Base-by-base conservation (phyloP, 2,797 vertebrate genomes). In the Propithecus perrieri region DNA sequence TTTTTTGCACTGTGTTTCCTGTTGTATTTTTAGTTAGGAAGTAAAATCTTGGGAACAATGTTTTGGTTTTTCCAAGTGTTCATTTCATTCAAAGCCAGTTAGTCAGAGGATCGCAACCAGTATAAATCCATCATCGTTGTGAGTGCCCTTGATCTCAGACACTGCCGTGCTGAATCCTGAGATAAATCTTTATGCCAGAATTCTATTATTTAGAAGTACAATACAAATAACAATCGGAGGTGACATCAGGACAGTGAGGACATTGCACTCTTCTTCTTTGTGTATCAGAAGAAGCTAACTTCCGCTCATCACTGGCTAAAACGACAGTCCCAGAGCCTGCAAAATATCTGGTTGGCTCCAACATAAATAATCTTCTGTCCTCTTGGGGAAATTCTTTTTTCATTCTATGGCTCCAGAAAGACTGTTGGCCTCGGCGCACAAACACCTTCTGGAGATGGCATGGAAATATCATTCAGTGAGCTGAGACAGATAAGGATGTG, bases 171-270 rank as follows among this genome's bases (percentile, higher is more conserved):
- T 98, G 98, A 98, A 97, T 98, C 97, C 97, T 98, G 97, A 98
- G 98, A 98, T 98, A 98, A 98, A 98, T 97, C 97, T 96, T 97
- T 74, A 91, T 97, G 98, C 97, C 98, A 98, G 97, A 98, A 95
- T 97, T 94, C 97, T 97, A 97, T 98, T 98, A 98, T 98, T 98
- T 97, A 97, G 97, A 98, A 97, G 94, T 93, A 97, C 88, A 98
- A 97, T 95, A 98, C 98, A 98, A 98, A 98, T 96, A 98, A 98
- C 97, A 97, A 98, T 97, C 84, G 97, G 98, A 98, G 97, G 98
- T 98, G 98, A 98, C 98, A 98, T 98, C 97, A 98, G 98, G 97
- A 95, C 67, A 94, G 79, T 0, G 85, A 85, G 97, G 79, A 96
- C 87, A 91, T 67, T 89, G 81, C 85, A 57, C 97, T 97, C 92